Conservation (phyloP, 2,113 vertebrate species). For the Rhombomys opimus region DNA sequence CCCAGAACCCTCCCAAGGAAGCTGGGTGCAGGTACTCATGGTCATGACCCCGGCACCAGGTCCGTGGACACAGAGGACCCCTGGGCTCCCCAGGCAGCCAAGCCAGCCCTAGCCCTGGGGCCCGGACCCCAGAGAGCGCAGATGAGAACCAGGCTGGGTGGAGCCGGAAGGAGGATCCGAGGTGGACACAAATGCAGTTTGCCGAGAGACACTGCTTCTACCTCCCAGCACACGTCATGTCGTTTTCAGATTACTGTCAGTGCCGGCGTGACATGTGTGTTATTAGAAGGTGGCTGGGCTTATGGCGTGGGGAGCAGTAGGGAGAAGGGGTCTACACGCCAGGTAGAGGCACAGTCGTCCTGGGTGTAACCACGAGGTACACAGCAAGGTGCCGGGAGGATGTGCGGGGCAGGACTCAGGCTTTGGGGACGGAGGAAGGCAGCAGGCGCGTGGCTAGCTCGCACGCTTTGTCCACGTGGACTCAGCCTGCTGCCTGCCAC, state of each 20-base stretch:
- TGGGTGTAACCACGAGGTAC: neutral
- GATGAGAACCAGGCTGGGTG: neutral
- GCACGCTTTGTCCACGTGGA: neutral
- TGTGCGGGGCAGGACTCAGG: neutral
- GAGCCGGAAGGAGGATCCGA: neutral
- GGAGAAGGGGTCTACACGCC: no score
- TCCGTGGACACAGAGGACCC: neutral
- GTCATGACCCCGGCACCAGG: neutral
- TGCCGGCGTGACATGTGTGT: neutral
- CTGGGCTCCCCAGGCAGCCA: neutral
- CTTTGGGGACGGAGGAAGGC: neutral
- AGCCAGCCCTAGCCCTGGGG: neutral
- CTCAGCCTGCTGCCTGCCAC: neutral
- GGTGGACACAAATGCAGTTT: neutral
- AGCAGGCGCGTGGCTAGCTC: neutral
- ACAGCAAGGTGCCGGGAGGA: neutral
- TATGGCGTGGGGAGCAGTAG: neutral
- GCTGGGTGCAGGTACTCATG: no score
- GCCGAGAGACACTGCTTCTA: neutral
- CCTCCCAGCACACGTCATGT: neutral
- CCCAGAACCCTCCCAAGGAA: neutral
- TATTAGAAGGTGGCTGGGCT: no score
- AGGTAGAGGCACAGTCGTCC: neutral
- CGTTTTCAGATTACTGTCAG: no score
- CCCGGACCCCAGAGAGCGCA: neutral